These are phyloP conservation scores for Callochromis pleurospilus DNA, from an alignment of 2,113 vertebrate species.

Conservation along the genomic window DNA sequence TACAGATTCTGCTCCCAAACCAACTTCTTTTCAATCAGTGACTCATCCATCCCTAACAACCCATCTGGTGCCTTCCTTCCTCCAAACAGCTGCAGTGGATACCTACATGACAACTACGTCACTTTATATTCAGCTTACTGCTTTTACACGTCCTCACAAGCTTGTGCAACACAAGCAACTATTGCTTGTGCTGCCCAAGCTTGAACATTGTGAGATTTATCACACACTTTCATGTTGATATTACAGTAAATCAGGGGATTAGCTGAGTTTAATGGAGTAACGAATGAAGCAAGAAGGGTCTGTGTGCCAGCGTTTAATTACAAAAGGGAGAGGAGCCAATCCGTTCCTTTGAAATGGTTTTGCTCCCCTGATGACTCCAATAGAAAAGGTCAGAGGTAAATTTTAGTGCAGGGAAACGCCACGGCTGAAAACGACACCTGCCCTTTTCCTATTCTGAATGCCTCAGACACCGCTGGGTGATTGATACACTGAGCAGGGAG, in stretches of 20 bases:
- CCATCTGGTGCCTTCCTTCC: conserved; percentile 3
- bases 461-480: conserved; percentile 37
- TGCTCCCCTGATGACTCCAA: conserved; percentile 1
- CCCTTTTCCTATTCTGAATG: conserved; percentile 71
- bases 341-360: background rate
- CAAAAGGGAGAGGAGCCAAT: background rate
- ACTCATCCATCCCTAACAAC: conserved; percentile 6
- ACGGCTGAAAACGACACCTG: conserved; percentile 67
- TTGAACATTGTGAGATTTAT: background rate
- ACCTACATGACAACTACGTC: background rate
- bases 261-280: background rate
- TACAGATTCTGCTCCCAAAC: background rate
- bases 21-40: conserved; percentile 3
- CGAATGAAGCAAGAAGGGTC: background rate
- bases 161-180: background rate
- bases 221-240: background rate
- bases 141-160: background rate
- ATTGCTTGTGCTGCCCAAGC: background rate
- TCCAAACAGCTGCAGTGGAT: background rate
- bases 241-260: conserved; percentile 2
- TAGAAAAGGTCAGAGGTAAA: conserved; percentile 70
- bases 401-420: conserved; percentile 26
- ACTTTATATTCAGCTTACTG: background rate
- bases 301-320: background rate
- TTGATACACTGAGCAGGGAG: conserved; percentile 39